phyloP scores from a whole-genome alignment of 2,113 vertebrate species.

The Brachyhypopomus occidentalis region DNA sequence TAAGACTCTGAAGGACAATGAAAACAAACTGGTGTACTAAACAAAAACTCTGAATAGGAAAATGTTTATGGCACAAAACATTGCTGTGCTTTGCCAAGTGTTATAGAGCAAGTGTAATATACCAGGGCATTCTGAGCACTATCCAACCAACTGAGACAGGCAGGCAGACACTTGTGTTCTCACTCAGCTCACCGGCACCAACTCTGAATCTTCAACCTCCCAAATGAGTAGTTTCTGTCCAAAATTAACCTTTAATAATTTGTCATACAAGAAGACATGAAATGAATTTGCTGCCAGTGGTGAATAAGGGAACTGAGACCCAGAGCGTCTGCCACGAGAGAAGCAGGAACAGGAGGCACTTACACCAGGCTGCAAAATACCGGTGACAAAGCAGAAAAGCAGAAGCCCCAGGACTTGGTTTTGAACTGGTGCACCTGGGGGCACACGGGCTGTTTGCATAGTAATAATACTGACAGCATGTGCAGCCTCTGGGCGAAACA shows the following conservation, averaged over 20 bases:
- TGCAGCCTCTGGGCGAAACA: too few species aligned
- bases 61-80: constrained; percentile 50
- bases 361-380: constrained; percentile 24
- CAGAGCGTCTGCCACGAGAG: background rate
- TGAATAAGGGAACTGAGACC: constrained; percentile 30
- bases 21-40: constrained; percentile 5
- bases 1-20: background rate
- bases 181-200: constrained; percentile 22
- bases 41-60: constrained; percentile 38
- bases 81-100: constrained; percentile 42
- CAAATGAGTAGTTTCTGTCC: constrained; percentile 36
- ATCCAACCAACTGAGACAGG: constrained; percentile 32
- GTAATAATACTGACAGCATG: background rate
- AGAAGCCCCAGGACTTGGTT: constrained; percentile 5
- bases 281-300: constrained; percentile 22
- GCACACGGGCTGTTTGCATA: background rate
- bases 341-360: background rate
- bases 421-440: constrained; percentile 40
- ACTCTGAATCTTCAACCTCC: constrained; percentile 35
- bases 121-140: constrained; percentile 36
- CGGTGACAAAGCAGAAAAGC: constrained; percentile 8
- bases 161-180: constrained; percentile 48
- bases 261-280: constrained; percentile 36
- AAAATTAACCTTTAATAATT: constrained; percentile 43
- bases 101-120: constrained; percentile 49